Evolutionary conservation across 2,797 vertebrate genomes (phyloP).

Genomic region (Tiaroga cobitis): DNA sequence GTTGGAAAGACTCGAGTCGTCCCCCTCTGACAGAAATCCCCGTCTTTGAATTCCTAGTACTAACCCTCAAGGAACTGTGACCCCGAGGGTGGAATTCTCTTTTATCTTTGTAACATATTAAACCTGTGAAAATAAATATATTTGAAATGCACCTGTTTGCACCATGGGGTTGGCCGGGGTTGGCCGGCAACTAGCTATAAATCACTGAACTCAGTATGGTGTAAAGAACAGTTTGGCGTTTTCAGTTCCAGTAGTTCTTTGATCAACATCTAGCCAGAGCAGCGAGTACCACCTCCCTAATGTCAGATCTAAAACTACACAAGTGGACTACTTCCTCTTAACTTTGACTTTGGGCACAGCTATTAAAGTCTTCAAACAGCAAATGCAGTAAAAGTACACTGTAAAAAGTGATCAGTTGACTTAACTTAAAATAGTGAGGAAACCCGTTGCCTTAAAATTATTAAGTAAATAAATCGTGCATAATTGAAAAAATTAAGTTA

Average conservation of each 20-base stretch:
- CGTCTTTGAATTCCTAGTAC: constrained; percentile 56
- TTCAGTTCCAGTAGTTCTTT: constrained; percentile 34
- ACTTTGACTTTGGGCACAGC: background rate
- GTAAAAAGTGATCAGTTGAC: no score
- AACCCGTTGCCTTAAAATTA: no score
- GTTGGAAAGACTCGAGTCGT: constrained; percentile 63
- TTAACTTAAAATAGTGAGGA: no score
- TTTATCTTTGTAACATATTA: constrained; percentile 71
- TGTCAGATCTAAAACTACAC: constrained; percentile 3
- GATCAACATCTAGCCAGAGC: constrained; percentile 21
- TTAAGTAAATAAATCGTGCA: no score
- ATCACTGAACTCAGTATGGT: constrained; percentile 8
- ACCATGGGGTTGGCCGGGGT: constrained; percentile 48
- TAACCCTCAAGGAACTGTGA: constrained; percentile 40
- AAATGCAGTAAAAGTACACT: background rate
- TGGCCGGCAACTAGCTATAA: constrained; percentile 50
- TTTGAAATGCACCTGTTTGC: constrained; percentile 62
- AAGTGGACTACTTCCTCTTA: background rate
- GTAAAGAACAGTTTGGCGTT: constrained; percentile 16
- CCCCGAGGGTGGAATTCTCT: constrained; percentile 59
- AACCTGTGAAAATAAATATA: constrained; percentile 70
- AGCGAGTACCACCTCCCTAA: background rate
- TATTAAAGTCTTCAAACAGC: background rate
- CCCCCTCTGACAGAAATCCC: constrained; percentile 25
- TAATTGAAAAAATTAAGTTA: no score